phyloP scores from a whole-genome alignment of 2,797 vertebrate genomes.

The Anomalospiza imberbis region DNA sequence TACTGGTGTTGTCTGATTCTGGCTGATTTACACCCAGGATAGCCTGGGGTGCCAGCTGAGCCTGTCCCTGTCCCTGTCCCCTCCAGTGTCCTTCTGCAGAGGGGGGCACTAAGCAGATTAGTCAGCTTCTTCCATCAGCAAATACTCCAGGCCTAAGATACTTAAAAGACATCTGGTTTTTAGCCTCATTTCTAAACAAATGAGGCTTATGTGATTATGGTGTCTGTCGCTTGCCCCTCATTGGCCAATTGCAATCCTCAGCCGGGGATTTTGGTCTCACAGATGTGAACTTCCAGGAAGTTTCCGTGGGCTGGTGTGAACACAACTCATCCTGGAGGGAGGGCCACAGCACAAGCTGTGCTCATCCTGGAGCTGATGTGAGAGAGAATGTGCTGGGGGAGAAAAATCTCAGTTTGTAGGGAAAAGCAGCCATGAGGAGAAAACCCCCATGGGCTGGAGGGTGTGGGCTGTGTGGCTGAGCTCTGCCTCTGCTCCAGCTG shows the following conservation, averaged over 20 bases:
- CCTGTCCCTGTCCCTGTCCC: background rate
- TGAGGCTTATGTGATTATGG: slow-evolving; percentile 40
- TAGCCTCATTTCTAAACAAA: slow-evolving; percentile 40
- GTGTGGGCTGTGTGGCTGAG: rapidly evolving
- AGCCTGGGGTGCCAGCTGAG: background rate
- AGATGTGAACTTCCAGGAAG: background rate
- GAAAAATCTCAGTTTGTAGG: background rate
- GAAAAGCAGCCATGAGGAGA: background rate
- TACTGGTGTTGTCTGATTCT: background rate
- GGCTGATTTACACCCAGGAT: background rate
- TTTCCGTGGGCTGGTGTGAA: background rate
- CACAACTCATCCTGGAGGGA: background rate
- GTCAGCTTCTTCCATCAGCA: background rate
- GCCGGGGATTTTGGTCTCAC: background rate
- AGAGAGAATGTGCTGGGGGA: background rate
- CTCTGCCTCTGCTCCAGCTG: background rate
- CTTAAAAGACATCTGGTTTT: slow-evolving; percentile 52
- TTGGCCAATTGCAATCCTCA: slow-evolving; percentile 11
- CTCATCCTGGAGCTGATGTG: rapidly evolving
- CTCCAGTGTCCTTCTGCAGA: background rate
- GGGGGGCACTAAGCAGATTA: slow-evolving; percentile 17
- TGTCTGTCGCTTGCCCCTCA: background rate
- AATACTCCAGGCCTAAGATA: background rate
- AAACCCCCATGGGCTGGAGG: rapidly evolving
- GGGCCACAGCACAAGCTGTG: background rate